A percentile compares a stretch with the other conserved stretches of the same genome.
Evolutionary conservation across 2,113 vertebrate species (phyloP).

Genomic region (Heterocephalus glaber): DNA sequence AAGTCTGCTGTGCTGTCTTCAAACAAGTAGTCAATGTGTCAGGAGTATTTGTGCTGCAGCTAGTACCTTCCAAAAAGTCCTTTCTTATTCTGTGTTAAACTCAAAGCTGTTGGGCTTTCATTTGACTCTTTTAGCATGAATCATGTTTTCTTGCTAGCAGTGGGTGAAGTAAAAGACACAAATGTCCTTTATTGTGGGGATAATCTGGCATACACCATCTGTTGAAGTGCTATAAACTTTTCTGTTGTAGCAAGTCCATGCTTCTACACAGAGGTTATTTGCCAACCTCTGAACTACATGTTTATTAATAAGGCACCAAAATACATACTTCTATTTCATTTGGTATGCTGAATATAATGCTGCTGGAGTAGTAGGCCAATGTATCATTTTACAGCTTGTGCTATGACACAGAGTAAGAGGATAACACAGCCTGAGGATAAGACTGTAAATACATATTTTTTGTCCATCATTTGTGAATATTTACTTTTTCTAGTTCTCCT

Average conservation of each 20-base stretch:
- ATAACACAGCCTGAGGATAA: background rate
- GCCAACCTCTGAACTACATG: background rate
- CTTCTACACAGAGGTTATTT: background rate
- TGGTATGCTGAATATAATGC: background rate
- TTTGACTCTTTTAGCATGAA: background rate
- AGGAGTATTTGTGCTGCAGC: background rate
- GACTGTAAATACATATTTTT: background rate
- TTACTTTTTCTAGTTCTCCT: background rate
- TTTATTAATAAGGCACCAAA: background rate
- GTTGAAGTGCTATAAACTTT: background rate
- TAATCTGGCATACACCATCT: background rate
- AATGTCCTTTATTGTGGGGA: background rate
- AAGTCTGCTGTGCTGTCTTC: background rate
- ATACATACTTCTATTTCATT: background rate
- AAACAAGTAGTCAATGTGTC: background rate
- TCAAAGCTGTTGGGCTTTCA: background rate
- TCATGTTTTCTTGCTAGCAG: background rate
- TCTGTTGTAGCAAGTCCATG: background rate
- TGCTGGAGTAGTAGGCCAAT: background rate
- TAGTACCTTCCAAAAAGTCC: background rate
- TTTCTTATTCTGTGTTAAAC: background rate
- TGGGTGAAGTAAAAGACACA: background rate
- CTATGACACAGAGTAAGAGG: background rate
- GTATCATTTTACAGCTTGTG: background rate
- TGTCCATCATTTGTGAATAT: background rate